Percentiles rank a stretch among this genome's conserved stretches.
These are phyloP conservation scores for Dendrophyllia cribrosa DNA, from an alignment of 64 coral and sea anemone species.

Conservation along the genomic window DNA sequence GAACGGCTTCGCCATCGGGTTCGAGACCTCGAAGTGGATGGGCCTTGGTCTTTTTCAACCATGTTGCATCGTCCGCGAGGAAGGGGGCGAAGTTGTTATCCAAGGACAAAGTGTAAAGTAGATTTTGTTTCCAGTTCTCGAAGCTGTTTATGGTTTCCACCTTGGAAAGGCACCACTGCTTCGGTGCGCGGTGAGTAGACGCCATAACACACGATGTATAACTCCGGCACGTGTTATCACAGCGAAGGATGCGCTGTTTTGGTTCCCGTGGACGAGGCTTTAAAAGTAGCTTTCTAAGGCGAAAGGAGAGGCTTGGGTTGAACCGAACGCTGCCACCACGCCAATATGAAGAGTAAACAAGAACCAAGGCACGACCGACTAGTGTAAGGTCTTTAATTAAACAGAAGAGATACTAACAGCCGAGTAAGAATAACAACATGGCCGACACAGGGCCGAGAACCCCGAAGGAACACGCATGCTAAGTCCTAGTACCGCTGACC, in stretches of 20 bases:
- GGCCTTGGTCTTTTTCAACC: slow-evolving; percentile 30
- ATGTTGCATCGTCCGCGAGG: not conserved
- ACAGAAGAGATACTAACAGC: too few relatives aligned
- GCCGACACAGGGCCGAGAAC: too few relatives aligned
- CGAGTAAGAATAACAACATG: too few relatives aligned
- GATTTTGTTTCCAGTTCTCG: slow-evolving; percentile 57
- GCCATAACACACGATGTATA: slow-evolving; percentile 16
- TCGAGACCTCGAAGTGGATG: slow-evolving; percentile 25
- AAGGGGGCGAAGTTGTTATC: slow-evolving; percentile 42
- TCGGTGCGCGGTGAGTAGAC: slow-evolving; percentile 33
- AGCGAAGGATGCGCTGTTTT: slow-evolving; percentile 31
- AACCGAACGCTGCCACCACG: not conserved
- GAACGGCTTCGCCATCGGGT: slow-evolving; percentile 14
- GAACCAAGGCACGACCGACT: not conserved
- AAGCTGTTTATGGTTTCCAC: slow-evolving; percentile 48
- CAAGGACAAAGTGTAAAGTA: slow-evolving; percentile 37
- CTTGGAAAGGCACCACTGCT: slow-evolving; percentile 49
- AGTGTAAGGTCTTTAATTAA: too few relatives aligned
- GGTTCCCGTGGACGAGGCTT: not conserved
- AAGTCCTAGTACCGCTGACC: too few relatives aligned
- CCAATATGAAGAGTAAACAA: not conserved
- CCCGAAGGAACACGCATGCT: too few relatives aligned
- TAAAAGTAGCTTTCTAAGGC: not conserved
- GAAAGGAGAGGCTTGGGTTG: too few relatives aligned
- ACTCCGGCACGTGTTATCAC: slow-evolving; percentile 6